Evolutionary conservation across 2,113 vertebrate species (phyloP), one percentile per base, ranked within the genome.

Genomic region (Eupsittula cactorum): DNA sequence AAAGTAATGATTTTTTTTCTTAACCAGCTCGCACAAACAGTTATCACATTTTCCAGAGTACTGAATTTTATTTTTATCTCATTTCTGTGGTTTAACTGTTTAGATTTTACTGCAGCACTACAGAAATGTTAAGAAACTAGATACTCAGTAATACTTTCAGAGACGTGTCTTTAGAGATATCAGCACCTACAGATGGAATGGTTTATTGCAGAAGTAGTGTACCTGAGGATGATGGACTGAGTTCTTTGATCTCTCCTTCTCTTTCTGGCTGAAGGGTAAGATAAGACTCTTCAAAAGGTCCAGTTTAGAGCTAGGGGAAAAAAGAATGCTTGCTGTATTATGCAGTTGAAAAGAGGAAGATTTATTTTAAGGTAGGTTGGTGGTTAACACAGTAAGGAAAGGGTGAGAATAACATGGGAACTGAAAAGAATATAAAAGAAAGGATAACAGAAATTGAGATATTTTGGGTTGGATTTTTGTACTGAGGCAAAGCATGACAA

Each of bases 191-290:
- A 47, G 16, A 60, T 10, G 12, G 20, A 85, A 86, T n/a, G 3
- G 28, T 50, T 88, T 68, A 60, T 82, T 87, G 68, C 49, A 65
- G 44, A 93, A 87, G 18, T 33, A 53, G 28, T 6, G 3, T 73
- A 77, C 44, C 78, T 85, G 87, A 80, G 82, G 75, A 49, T 91
- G 82, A 91, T 52, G 18, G 46, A 69, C 28, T 16, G 31, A 77
- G 19, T 77, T 90, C 67, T 89, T 96, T 92, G 75, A 94, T 96
- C 67, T 94, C 20, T 88, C 25, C 29, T 86, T 7, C 12, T 84
- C 20, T 78, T 79, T 87, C 52, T 91, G 39, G 27, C 57, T 89
- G 63, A 89, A 93, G 41, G 47, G 52, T 69, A 84, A 79, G 37
- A 84, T 82, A 57, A 89, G 44, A 82, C 8, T n/a, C 62, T 90